These are phyloP conservation scores for Hexactinellida sp. DNA, from an alignment of 37 sponge, comb jelly and placozoan species.

Conservation along the genomic window DNA sequence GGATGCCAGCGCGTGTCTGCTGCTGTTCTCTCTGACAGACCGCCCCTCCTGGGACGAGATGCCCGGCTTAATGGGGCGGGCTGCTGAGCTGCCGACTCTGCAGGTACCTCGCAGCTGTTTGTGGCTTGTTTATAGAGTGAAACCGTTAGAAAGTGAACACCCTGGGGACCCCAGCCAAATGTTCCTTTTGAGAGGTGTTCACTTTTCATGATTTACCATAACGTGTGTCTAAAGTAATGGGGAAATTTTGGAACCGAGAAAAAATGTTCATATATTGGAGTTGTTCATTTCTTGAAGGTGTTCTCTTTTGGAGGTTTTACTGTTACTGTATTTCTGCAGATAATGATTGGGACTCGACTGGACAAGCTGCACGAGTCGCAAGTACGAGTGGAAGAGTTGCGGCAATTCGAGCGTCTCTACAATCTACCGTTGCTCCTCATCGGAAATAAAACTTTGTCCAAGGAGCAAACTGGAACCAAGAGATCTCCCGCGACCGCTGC, in stretches of 20 bases:
- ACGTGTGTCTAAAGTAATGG: too few relatives aligned
- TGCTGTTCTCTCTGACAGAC: background rate
- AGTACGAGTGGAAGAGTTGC: background rate
- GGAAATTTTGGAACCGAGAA: too few relatives aligned
- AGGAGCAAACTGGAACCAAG: background rate
- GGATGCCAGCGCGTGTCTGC: background rate
- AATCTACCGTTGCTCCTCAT: background rate
- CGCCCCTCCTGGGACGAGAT: background rate
- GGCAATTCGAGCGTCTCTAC: slow-evolving; percentile 2
- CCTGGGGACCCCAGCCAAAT: too few relatives aligned
- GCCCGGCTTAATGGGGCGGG: background rate
- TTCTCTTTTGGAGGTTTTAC: background rate
- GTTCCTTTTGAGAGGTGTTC: too few relatives aligned
- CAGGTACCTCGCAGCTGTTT: background rate
- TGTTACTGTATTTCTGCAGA: background rate
- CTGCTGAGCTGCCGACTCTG: background rate
- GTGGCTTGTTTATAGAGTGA: too few relatives aligned
- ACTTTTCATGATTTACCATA: too few relatives aligned
- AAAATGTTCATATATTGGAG: too few relatives aligned
- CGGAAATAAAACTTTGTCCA: background rate
- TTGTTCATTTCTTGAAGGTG: too few relatives aligned
- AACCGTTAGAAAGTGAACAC: too few relatives aligned
- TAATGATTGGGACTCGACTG: background rate
- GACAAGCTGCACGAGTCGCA: background rate
- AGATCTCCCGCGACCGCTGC: background rate